These are phyloP conservation scores for Dreissena rostriformis DNA, from an alignment of 1,140 invertebrate species.

Conservation along the genomic window DNA sequence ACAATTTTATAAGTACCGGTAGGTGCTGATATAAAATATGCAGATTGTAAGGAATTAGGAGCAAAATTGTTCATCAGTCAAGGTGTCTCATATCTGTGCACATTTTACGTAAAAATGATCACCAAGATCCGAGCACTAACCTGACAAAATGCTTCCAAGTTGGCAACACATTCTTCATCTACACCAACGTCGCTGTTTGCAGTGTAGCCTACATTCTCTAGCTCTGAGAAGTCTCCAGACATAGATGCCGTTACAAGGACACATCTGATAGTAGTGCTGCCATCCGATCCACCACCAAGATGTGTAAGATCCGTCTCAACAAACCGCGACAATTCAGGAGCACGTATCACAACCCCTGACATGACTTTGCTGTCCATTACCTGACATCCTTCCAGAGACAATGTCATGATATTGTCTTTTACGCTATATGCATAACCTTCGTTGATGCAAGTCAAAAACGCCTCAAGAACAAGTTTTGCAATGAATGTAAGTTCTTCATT, in stretches of 20 bases:
- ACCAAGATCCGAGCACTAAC: too few species aligned
- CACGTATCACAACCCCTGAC: constrained; percentile 59
- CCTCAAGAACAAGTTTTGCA: constrained; percentile 57
- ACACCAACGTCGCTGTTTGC: constrained; percentile 33
- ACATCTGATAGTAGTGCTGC: constrained; percentile 43
- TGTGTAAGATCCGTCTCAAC: background rate
- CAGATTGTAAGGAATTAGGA: too few species aligned
- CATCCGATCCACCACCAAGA: too few species aligned
- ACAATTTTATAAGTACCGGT: too few species aligned
- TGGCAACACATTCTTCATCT: constrained; percentile 2
- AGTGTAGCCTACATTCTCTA: constrained; percentile 52
- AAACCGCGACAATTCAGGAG: constrained; percentile 51
- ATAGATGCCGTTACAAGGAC: constrained; percentile 64
- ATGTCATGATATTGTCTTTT: constrained; percentile 55
- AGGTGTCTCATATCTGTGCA: too few species aligned
- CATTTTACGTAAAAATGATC: too few species aligned
- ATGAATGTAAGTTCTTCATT: constrained; percentile 36
- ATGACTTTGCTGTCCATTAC: constrained; percentile 38
- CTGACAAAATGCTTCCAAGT: background rate
- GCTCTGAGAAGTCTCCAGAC: constrained; percentile 67
- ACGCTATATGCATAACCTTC: background rate
- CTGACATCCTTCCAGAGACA: constrained; percentile 34
- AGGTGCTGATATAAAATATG: too few species aligned
- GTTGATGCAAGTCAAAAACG: constrained; percentile 62
- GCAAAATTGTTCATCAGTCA: too few species aligned